phyloP scores from a whole-genome alignment of 1,140 invertebrate genomes.

The Bombus haemorrhoidalis region DNA sequence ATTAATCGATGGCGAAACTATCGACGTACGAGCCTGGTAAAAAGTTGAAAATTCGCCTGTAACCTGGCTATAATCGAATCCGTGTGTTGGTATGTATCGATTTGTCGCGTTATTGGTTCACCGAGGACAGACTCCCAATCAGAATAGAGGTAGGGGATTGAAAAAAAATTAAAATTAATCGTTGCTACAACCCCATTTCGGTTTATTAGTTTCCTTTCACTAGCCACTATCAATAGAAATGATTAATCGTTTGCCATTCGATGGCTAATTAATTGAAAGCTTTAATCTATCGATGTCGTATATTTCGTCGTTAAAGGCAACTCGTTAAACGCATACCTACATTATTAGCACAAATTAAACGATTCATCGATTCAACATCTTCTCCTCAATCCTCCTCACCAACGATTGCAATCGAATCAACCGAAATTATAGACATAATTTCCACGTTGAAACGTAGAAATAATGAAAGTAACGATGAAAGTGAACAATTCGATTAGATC shows the following conservation, averaged over 20 bases:
- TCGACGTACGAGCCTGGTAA: background rate
- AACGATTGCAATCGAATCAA: background rate
- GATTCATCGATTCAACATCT: background rate
- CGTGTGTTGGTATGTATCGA: slow-evolving; percentile 24
- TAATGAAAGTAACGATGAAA: background rate
- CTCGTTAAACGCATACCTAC: background rate
- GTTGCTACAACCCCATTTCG: slow-evolving; percentile 17
- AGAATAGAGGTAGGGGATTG: background rate
- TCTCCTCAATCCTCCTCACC: background rate
- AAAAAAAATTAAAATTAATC: slow-evolving; percentile 40
- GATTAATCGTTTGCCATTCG: slow-evolving; percentile 23
- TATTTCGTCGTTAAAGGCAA: background rate
- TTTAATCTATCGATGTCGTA: background rate
- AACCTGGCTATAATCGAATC: slow-evolving; percentile 17
- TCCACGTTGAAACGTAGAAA: background rate
- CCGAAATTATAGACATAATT: background rate
- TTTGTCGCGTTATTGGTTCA: slow-evolving; percentile 40
- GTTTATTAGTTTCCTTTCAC: slow-evolving; percentile 44
- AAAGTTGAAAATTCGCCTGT: slow-evolving; percentile 18
- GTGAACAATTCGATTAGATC: slow-evolving; percentile 7
- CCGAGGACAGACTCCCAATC: background rate
- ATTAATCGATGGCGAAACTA: slow-evolving; percentile 24
- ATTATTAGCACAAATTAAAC: background rate
- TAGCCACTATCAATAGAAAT: background rate
- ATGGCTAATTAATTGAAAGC: slow-evolving; percentile 37